These are phyloP conservation scores for Sapayoa aenigma DNA, from an alignment of 2,113 vertebrate genomes.

Conservation along the genomic window DNA sequence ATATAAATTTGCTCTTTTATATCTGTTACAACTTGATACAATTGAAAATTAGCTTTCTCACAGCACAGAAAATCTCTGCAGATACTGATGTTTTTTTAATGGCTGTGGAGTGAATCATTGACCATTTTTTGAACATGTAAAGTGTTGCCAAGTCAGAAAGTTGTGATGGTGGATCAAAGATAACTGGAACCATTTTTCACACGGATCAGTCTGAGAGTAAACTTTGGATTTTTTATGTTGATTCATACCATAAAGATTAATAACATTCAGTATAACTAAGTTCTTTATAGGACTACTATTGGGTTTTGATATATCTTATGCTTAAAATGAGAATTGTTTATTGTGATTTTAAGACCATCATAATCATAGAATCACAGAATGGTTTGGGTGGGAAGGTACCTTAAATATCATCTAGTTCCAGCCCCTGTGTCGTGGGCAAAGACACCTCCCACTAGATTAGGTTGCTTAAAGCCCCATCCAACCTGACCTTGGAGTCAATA, in stretches of 20 bases:
- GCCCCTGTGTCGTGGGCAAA: fast-evolving
- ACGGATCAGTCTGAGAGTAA: neutral
- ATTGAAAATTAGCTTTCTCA: neutral
- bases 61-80: neutral
- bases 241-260: neutral
- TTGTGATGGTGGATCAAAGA: neutral
- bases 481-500: neutral
- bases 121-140: neutral
- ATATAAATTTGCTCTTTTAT: neutral
- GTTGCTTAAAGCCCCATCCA: neutral
- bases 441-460: no score
- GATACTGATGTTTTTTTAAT: neutral
- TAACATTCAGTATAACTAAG: neutral
- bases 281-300: neutral
- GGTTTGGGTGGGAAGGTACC: neutral
- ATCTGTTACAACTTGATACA: neutral
- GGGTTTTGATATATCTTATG: neutral
- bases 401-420: neutral
- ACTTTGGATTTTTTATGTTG: neutral
- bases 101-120: neutral
- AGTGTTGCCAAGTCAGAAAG: neutral
- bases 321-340: neutral
- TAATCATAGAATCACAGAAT: neutral
- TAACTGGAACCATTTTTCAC: neutral
- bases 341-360: neutral